Percentiles rank a stretch among this genome's conserved stretches.
Evolutionary conservation across 2,888 invertebrate genomes (phyloP).

Genomic region (Apodemia duryi): DNA sequence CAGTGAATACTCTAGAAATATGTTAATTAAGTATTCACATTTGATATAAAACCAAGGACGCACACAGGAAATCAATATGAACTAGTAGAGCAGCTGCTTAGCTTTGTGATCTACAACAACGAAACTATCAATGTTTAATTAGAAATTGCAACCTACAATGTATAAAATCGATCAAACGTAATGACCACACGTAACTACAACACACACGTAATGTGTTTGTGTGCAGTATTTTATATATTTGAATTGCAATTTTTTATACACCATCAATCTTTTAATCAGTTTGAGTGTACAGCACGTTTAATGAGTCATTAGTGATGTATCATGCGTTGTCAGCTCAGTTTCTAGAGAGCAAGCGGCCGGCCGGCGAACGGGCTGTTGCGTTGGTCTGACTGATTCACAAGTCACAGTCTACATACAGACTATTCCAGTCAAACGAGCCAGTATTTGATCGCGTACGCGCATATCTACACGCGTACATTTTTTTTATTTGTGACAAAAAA

Average conservation of each 20-base stretch:
- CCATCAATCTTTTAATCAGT: not conserved
- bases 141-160: too few species aligned
- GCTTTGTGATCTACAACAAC: too few species aligned
- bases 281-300: conserved; percentile 23
- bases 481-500: conserved; percentile 61
- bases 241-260: conserved; percentile 5
- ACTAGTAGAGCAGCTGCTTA: too few species aligned
- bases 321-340: conserved; percentile 38
- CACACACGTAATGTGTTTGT: not conserved
- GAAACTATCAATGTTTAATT: too few species aligned
- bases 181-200: not conserved
- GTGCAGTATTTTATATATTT: not conserved
- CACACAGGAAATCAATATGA: too few species aligned
- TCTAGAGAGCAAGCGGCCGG: conserved; percentile 53
- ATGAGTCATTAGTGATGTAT: conserved; percentile 28
- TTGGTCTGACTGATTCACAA: conserved; percentile 53
- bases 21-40: too few species aligned
- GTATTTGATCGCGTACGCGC: conserved; percentile 59
- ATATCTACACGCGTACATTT: conserved; percentile 54
- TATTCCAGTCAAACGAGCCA: conserved; percentile 37
- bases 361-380: conserved; percentile 42
- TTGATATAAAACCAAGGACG: too few species aligned
- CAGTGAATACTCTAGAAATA: too few species aligned
- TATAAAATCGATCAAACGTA: too few species aligned
- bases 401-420: conserved; percentile 58